A percentile compares a stretch with the other conserved stretches of the same genome.
Evolutionary conservation across 2,888 invertebrate species (phyloP).

Genomic region (Drosophila gaucha): DNA sequence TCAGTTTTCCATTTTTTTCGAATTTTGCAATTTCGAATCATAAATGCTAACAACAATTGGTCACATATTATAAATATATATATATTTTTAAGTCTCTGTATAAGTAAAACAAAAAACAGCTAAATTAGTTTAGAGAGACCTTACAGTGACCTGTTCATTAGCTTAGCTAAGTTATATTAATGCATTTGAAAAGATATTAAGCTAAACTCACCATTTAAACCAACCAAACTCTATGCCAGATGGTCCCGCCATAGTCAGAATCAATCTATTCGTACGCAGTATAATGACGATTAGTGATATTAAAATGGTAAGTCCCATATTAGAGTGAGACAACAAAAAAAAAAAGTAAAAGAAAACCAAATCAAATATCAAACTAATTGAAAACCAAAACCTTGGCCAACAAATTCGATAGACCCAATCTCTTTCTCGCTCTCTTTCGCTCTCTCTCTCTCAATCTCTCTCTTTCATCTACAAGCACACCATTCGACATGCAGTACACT

Average conservation of each 20-base stretch:
- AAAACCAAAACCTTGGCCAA: constrained; percentile 32
- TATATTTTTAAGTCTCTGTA: constrained; percentile 43
- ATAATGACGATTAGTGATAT: constrained; percentile 99
- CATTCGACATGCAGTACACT: constrained; percentile 45
- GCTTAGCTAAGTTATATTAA: constrained; percentile 52
- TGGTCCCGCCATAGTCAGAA: constrained; percentile 98
- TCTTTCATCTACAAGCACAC: constrained; percentile 36
- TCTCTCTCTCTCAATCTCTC: constrained; percentile 4
- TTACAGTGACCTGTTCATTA: constrained; percentile 28
- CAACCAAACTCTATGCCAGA: constrained; percentile 87
- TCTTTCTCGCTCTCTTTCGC: constrained; percentile 4
- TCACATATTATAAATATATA: constrained; percentile 18
- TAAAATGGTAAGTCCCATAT: constrained; percentile 96
- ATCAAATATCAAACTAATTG: constrained; percentile 8
- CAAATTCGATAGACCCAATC: constrained; percentile 40
- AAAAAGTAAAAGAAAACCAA: not conserved
- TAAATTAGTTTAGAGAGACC: constrained; percentile 35
- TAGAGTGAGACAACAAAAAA: constrained; percentile 28
- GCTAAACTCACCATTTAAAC: constrained; percentile 53
- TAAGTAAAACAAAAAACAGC: constrained; percentile 27
- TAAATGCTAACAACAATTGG: constrained; percentile 43
- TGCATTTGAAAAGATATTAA: constrained; percentile 3
- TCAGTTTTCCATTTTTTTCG: constrained; percentile 14
- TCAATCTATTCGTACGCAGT: constrained; percentile 99
- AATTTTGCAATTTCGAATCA: not conserved